phyloP scores from a whole-genome alignment of 2,888 invertebrate species.

The Leucophenga maculata region DNA sequence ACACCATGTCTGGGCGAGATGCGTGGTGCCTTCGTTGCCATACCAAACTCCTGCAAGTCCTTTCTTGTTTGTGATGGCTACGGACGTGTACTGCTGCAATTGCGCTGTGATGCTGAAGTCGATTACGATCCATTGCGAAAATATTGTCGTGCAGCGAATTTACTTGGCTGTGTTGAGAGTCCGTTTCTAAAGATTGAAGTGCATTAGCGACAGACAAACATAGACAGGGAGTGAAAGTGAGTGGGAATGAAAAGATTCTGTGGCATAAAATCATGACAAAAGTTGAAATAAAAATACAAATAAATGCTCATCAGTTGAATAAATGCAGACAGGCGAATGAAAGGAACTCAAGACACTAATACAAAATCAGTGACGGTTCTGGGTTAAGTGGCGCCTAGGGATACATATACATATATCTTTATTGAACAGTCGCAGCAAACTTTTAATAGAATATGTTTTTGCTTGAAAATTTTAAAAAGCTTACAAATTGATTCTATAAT shows the following conservation, averaged over 20 bases:
- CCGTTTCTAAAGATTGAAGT: not conserved
- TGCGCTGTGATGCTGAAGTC: not conserved
- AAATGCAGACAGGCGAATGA: no score
- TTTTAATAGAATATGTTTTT: no score
- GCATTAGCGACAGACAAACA: not conserved
- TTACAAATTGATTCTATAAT: no score
- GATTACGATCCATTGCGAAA: slow-evolving; percentile 9
- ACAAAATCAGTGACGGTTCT: no score
- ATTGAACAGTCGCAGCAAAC: no score
- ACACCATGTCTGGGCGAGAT: slow-evolving; percentile 6
- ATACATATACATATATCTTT: no score
- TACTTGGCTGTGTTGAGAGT: slow-evolving; percentile 3
- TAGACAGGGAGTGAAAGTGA: not conserved
- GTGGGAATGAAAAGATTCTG: not conserved
- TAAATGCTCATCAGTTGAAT: slow-evolving; percentile 15
- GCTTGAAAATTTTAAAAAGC: no score
- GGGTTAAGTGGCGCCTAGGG: no score
- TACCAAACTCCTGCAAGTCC: not conserved
- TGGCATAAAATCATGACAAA: no score
- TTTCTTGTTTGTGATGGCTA: slow-evolving; percentile 3
- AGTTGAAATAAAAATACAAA: slow-evolving; percentile 18
- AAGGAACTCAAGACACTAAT: no score
- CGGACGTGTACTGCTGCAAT: not conserved
- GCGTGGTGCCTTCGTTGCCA: not conserved
- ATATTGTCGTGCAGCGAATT: not conserved